Evolutionary conservation across 2,113 vertebrate species (phyloP), one percentile per base, ranked within the genome.

Genomic region (Hyperoodon ampullatus): DNA sequence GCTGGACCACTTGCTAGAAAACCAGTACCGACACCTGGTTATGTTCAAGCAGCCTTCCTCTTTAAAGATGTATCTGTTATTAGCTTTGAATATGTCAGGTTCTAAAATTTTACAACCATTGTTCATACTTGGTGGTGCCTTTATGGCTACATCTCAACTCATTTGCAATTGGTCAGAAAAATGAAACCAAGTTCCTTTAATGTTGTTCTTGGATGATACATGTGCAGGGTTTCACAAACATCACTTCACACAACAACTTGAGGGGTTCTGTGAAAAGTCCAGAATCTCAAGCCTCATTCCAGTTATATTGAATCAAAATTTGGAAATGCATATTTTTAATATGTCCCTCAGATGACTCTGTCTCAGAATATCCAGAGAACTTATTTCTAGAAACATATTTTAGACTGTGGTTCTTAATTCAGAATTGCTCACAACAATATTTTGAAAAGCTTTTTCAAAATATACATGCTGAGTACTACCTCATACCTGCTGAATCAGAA

Each of bases 21-120:
- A 55, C 10, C 2, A 14, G 21, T 47, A n/a, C 2, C 5, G 3
- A 66, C 0, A 30, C 1, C 3, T 42, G 55, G 12, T 19, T 5
- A 26, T 61, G 6, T 90, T 80, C 42, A 68, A 65, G 1, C 7
- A 90, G 26, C 8, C 35, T 71, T 68, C 13, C 4, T 72, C n/a
- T 77, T 53, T 92, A n/a, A 78, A 78, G 21, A 15, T 75, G 2
- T 5, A 12, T 30, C 26, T 71, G 50, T 35, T 58, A 44, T 30
- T 75, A 53, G 63, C 3, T 75, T 60, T 50, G 50, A 93, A 28
- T 75, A 35, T 42, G 90, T 74, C 30, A 68, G 10, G 9, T 13
- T 68, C 13, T 47, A 83, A 92, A 92, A 55, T 60, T 21, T 87
- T 63, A 74, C 18, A 65, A 21, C 21, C 23, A 55, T 16, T 78